These are phyloP conservation scores for Sparidentex hasta DNA, from an alignment of 2,797 vertebrate genomes.

Conservation along the genomic window DNA sequence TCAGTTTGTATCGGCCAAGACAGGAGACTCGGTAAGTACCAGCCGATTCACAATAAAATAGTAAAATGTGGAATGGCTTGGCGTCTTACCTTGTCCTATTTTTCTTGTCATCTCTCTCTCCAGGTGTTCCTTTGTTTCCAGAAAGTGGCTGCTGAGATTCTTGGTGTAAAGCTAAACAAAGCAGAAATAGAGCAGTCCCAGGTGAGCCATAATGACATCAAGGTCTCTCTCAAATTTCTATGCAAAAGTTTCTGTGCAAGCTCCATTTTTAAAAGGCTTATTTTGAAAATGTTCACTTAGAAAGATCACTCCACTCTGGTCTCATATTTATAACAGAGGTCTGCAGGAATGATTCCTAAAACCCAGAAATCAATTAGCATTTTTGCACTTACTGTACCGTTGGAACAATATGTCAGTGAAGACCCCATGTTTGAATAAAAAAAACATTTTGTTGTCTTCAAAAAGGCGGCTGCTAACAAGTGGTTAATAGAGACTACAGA, in stretches of 20 bases:
- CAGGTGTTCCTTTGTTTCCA: constrained; percentile 99
- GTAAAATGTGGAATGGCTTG: background rate
- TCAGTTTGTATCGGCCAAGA: constrained; percentile 98
- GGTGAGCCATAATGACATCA: constrained; percentile 83
- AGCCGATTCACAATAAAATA: constrained; percentile 9
- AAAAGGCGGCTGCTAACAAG: too few relatives aligned
- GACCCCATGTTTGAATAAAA: too few relatives aligned
- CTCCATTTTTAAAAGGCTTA: background rate
- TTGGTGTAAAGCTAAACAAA: constrained; percentile 98
- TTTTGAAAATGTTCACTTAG: too few relatives aligned
- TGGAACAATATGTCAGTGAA: too few relatives aligned
- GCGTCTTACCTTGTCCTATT: background rate
- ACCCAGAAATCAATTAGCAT: too few relatives aligned
- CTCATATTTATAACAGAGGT: background rate
- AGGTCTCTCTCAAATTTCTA: constrained; percentile 4
- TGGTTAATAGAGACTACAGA: too few relatives aligned
- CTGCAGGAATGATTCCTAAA: too few relatives aligned
- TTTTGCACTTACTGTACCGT: too few relatives aligned
- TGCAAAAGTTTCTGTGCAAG: background rate
- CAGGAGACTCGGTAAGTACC: constrained; percentile 95
- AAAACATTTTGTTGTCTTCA: too few relatives aligned
- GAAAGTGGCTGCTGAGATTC: constrained; percentile 96
- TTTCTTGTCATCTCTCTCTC: constrained; percentile 25
- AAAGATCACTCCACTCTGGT: background rate
- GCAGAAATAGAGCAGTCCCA: constrained; percentile 99